A percentile compares a stretch with the other conserved stretches of the same genome.
These are phyloP conservation scores for Cryptus armator DNA, from an alignment of 2,888 invertebrate species.

Conservation along the genomic window DNA sequence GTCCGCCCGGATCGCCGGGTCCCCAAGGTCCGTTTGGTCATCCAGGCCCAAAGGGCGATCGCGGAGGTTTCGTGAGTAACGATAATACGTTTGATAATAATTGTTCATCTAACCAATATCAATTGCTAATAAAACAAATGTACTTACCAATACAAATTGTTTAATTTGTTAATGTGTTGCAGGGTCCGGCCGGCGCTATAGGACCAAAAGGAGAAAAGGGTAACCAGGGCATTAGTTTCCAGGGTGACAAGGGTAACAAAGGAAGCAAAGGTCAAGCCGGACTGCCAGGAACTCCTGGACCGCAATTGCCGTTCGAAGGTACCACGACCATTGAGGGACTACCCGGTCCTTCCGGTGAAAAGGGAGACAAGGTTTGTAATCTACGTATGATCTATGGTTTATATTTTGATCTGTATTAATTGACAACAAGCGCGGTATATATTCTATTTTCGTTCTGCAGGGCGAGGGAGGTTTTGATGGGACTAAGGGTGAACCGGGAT, in stretches of 20 bases:
- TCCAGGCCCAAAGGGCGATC: constrained; percentile 88
- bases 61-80: constrained; percentile 87
- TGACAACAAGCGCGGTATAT: neutral
- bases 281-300: constrained; percentile 65
- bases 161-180: constrained; percentile 53
- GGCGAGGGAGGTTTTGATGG: constrained; percentile 86
- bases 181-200: constrained; percentile 90
- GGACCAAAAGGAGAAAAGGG: constrained; percentile 91
- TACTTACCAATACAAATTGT: too few relatives aligned
- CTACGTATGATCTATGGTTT: neutral
- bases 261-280: constrained; percentile 89
- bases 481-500: constrained; percentile 90
- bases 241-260: constrained; percentile 88
- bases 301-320: constrained; percentile 42
- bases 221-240: constrained; percentile 87
- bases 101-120: neutral
- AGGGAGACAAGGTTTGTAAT: constrained; percentile 88
- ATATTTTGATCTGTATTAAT: neutral
- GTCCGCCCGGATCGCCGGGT: constrained; percentile 89
- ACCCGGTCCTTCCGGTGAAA: constrained; percentile 86
- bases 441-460: constrained; percentile 68
- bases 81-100: neutral
- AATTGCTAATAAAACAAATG: neutral
- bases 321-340: constrained; percentile 78
- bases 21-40: constrained; percentile 88